These are phyloP conservation scores for Poeciliopsis presidionis DNA, from an alignment of 2,797 vertebrate genomes.

Conservation along the genomic window DNA sequence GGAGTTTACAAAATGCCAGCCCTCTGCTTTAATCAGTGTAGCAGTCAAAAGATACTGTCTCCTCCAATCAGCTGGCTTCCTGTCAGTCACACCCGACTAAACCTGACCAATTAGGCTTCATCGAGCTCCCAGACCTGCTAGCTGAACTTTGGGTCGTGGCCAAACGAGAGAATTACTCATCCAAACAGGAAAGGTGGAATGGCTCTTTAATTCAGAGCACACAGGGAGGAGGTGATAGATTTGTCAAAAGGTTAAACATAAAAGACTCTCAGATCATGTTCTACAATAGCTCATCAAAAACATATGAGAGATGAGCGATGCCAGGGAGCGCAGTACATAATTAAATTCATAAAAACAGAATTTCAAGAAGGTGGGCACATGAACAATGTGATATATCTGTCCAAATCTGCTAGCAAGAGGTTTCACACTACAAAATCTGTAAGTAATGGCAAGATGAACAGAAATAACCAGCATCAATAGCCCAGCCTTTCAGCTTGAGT, in stretches of 20 bases:
- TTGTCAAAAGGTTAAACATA: slow-evolving; percentile 73
- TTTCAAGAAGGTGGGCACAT: slow-evolving; percentile 36
- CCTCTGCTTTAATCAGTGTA: slow-evolving; percentile 82
- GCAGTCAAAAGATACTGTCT: slow-evolving; percentile 78
- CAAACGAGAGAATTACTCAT: slow-evolving; percentile 75
- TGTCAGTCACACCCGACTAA: slow-evolving; percentile 81
- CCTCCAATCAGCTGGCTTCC: slow-evolving; percentile 82
- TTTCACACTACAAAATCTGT: slow-evolving; percentile 26
- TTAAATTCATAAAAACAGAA: slow-evolving; percentile 43
- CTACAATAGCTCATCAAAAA: slow-evolving; percentile 71
- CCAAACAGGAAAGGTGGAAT: slow-evolving; percentile 73
- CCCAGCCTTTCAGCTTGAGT: slow-evolving; percentile 38
- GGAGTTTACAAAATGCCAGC: slow-evolving; percentile 75
- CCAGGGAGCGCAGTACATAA: slow-evolving; percentile 42
- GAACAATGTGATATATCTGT: slow-evolving; percentile 30
- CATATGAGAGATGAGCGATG: slow-evolving; percentile 59
- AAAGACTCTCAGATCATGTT: slow-evolving; percentile 67
- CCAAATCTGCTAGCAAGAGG: slow-evolving; percentile 15
- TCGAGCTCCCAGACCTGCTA: slow-evolving; percentile 54
- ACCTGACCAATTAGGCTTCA: slow-evolving; percentile 69
- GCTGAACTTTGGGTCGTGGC: slow-evolving; percentile 66
- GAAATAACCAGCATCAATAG: slow-evolving; percentile 38
- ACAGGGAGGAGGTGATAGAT: slow-evolving; percentile 73
- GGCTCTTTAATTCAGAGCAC: slow-evolving; percentile 74
- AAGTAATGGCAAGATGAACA: slow-evolving; percentile 24